Base-by-base conservation (phyloP, 2,113 vertebrate species). In the Paramormyrops kingsleyae region DNA sequence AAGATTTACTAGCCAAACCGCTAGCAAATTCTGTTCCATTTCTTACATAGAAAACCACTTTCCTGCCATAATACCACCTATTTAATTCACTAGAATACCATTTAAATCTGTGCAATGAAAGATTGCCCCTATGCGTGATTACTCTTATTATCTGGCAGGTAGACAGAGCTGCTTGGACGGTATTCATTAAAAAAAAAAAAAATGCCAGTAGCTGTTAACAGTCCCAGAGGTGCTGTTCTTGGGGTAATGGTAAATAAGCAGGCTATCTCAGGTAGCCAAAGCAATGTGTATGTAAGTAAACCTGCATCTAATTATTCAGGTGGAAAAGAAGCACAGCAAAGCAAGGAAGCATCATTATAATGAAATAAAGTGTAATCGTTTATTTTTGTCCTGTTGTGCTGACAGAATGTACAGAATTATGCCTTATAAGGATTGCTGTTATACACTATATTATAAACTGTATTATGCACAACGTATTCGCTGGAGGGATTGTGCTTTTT, bases 341-440 rank as follows among this genome's bases (percentile, higher is more conserved):
- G 50, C 49, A 56, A 42, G 7, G 85, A 87, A 19, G 85, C 85
- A 87, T 56, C 85, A 56, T 87, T 87, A 87, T 87, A 87, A 50
- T 35, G 49, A 87, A 87, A 87, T 50, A 53, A 53, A 56, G 15
- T 56, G 13, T n/a, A 56, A 87, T 87, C 27, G 2, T 87, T 35
- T 87, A 87, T 53, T 87, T 87, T 87, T 56, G 49, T 39, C 49
- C 27, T 87, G n/a, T 87, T 87, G 19, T 53, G 85, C 27, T 87
- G n/a, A 53, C 85, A 19, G 47, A 49, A 56, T 19, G 13, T 56
- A 24, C 7, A 56, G 85, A 87, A 53, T 35, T 56, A 53, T 56
- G 31, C 15, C 17, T 42, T 35, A 53, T 27, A 9, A 86, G 21
- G 42, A n/a, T 13, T 85, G 44, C 10, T 86, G 27, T 86, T 31